A percentile compares a stretch with the other conserved stretches of the same genome.
Evolutionary conservation across 2,888 invertebrate species (phyloP).

Genomic region (Hipparchia semele): DNA sequence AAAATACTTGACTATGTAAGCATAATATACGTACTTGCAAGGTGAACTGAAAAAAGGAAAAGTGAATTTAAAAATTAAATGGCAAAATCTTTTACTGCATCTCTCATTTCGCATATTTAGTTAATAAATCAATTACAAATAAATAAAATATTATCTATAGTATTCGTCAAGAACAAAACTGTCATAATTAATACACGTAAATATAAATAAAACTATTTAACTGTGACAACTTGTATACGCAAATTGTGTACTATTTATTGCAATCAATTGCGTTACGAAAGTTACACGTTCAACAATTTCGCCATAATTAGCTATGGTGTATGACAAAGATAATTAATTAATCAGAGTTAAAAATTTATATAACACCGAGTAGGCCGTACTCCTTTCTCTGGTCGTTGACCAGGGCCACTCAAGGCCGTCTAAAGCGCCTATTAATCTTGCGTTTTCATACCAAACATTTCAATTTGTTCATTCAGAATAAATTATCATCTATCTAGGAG

Average conservation of each 20-base stretch:
- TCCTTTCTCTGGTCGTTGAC: constrained; percentile 46
- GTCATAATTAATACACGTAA: neutral
- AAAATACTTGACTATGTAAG: too few relatives aligned
- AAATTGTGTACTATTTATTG: neutral
- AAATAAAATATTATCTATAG: too few relatives aligned
- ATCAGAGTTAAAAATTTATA: constrained; percentile 30
- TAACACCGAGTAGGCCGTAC: constrained; percentile 40
- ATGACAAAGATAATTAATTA: constrained; percentile 26
- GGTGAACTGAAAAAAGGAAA: too few relatives aligned
- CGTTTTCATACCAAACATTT: constrained; percentile 11
- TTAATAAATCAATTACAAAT: too few relatives aligned
- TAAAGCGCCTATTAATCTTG: constrained; percentile 17
- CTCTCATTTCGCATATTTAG: too few relatives aligned
- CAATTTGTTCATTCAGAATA: neutral
- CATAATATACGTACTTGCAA: too few relatives aligned
- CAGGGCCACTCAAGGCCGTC: constrained; percentile 42
- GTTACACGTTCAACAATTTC: constrained; percentile 14
- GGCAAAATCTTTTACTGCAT: too few relatives aligned
- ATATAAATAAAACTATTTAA: neutral
- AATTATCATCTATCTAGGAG: neutral
- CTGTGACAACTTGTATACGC: neutral
- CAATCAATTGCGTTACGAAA: constrained; percentile 14
- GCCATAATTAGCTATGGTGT: constrained; percentile 25
- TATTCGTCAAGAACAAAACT: neutral
- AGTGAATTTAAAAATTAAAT: too few relatives aligned